These are phyloP conservation scores for Sylvilagus floridanus DNA, from an alignment of 2,797 vertebrate genomes.

Conservation along the genomic window DNA sequence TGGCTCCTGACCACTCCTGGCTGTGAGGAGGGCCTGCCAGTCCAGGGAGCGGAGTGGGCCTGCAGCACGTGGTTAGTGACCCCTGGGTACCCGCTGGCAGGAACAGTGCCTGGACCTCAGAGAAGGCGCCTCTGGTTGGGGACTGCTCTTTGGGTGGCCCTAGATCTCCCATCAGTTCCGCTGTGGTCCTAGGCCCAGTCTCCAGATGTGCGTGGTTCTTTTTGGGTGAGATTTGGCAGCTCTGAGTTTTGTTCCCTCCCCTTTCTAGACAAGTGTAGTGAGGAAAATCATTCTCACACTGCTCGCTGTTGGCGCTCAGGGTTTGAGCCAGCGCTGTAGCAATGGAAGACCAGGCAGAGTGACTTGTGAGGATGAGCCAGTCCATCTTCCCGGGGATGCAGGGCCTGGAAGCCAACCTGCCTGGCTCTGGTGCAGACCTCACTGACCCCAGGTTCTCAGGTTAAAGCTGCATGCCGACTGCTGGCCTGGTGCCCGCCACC, in stretches of 20 bases:
- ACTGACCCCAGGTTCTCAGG: not conserved
- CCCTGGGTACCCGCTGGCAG: not conserved
- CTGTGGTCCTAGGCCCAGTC: not conserved
- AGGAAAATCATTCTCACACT: not conserved
- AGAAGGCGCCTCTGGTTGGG: not conserved
- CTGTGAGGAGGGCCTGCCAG: not conserved
- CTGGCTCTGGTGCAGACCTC: not conserved
- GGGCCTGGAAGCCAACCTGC: not conserved
- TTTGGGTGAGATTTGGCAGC: not conserved
- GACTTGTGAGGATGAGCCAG: not conserved
- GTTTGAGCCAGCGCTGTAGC: not conserved
- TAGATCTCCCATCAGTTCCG: not conserved
- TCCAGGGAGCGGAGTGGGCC: not conserved
- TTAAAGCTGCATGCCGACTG: not conserved
- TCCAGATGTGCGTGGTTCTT: not conserved
- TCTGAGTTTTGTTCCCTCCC: not conserved
- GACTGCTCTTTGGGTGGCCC: not conserved
- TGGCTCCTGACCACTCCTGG: not conserved
- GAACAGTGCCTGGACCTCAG: not conserved
- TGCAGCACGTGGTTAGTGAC: not conserved
- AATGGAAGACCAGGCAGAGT: not conserved
- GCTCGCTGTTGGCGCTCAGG: not conserved
- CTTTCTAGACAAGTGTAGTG: not conserved
- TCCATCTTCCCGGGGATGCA: conserved; percentile 12
- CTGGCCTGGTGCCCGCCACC: not conserved